Conservation (phyloP, 2,113 vertebrate genomes). For the Hystrix cristata region DNA sequence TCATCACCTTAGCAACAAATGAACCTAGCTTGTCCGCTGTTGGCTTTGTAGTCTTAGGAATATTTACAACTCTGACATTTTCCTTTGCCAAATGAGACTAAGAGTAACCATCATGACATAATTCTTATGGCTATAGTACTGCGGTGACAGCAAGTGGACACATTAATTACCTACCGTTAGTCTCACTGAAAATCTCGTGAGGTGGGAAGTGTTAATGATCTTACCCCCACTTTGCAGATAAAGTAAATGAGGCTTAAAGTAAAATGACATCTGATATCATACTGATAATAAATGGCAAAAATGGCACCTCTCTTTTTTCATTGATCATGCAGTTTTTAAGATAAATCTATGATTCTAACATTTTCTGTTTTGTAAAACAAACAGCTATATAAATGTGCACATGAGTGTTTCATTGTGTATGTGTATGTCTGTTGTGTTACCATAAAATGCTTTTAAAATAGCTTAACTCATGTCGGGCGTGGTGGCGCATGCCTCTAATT, state of each 20-base stretch:
- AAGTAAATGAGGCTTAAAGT: constrained; percentile 8
- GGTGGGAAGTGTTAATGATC: neutral
- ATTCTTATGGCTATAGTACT: neutral
- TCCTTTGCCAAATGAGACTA: neutral
- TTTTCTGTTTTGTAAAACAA: constrained; percentile 16
- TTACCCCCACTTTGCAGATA: neutral
- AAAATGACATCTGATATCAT: neutral
- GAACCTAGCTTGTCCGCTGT: neutral
- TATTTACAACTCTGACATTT: constrained; percentile 57
- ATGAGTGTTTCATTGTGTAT: neutral
- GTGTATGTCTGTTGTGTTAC: neutral
- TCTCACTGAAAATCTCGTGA: neutral
- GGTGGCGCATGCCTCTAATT: too few relatives aligned
- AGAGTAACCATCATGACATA: neutral
- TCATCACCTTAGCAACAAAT: constrained; percentile 53
- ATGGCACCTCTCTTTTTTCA: neutral
- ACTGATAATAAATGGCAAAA: neutral
- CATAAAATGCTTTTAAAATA: neutral
- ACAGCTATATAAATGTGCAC: neutral
- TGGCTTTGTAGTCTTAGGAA: neutral
- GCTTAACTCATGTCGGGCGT: neutral
- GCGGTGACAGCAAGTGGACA: neutral
- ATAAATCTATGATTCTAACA: neutral
- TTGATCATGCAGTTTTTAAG: neutral
- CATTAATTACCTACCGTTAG: neutral